Percentiles rank a stretch among this genome's conserved stretches.
phyloP scores from a whole-genome alignment of 2,888 invertebrate genomes.

The Argyra leucocephala region DNA sequence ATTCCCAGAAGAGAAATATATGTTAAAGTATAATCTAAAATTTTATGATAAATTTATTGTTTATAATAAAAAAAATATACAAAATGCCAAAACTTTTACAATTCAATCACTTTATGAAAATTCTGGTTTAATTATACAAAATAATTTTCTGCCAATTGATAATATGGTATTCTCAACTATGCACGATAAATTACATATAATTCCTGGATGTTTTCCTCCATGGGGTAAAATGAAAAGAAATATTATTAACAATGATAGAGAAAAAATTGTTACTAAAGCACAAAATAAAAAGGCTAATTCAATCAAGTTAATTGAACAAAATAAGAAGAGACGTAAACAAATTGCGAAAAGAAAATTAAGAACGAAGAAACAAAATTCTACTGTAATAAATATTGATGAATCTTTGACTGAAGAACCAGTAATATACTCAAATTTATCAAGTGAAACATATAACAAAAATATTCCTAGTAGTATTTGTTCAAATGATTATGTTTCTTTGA shows the following conservation, averaged over 20 bases:
- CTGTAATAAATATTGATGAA: not conserved
- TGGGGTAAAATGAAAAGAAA: not conserved
- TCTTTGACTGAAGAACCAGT: not conserved
- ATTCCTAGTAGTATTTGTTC: not conserved
- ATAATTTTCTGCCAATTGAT: not conserved
- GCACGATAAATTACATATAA: not conserved
- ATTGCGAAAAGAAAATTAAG: not conserved
- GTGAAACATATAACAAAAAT: not conserved
- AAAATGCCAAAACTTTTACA: not conserved
- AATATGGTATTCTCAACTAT: not conserved
- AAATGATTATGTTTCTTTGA: not conserved
- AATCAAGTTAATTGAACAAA: no score
- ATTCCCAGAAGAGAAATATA: not conserved
- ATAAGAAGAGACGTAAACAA: not conserved
- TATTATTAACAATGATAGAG: not conserved
- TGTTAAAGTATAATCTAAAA: not conserved
- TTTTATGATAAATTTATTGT: not conserved
- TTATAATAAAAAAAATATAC: not conserved
- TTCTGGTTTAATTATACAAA: not conserved
- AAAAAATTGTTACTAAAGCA: not conserved
- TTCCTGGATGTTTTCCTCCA: not conserved
- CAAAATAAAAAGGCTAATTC: not conserved
- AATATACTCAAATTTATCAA: not conserved
- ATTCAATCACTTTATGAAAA: not conserved
- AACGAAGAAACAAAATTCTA: not conserved